A percentile compares a stretch with the other conserved stretches of the same genome.
Evolutionary conservation across 2,113 vertebrate genomes (phyloP).

Genomic region (zebrafish (Danio rerio)): GRCz12tu NC_133182.1:74147501-74148000

Average conservation of each 20-base stretch:
- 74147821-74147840: too few relatives aligned
- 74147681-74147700: conserved; percentile 67
- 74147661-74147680: conserved; percentile 62
- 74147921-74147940: too few relatives aligned
- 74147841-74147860: too few relatives aligned
- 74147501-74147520: conserved; percentile 39
- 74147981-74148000: too few relatives aligned
- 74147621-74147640: conserved; percentile 65
- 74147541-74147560: too few relatives aligned
- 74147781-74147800: conserved; percentile 39
- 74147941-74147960: too few relatives aligned
- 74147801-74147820: conserved; percentile 42
- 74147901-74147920: too few relatives aligned
- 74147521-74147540: conserved; percentile 58
- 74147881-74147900: too few relatives aligned
- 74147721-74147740: conserved; percentile 70
- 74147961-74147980: too few relatives aligned
- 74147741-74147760: conserved; percentile 52
- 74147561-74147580: too few relatives aligned
- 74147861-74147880: too few relatives aligned
- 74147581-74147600: conserved; percentile 71
- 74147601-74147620: conserved; percentile 64
- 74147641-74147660: too few relatives aligned
- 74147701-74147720: conserved; percentile 76
- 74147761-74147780: conserved; percentile 40